A percentile compares a stretch with the other conserved stretches of the same genome.
Evolutionary conservation across 2,888 invertebrate species (phyloP).

Genomic region (Ophioninae sp.): DNA sequence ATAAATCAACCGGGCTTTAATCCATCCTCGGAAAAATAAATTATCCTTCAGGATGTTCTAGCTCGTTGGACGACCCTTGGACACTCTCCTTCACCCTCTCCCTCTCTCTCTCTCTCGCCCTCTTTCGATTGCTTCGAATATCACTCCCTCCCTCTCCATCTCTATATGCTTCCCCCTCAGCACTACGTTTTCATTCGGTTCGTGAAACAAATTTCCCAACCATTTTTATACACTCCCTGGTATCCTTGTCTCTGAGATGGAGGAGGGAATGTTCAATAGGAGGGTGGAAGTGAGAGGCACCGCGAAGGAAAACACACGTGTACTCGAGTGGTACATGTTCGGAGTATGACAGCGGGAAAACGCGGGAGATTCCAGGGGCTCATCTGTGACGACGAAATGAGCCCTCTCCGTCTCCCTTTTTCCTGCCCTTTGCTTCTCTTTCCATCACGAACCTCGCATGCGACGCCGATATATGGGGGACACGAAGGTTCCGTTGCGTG

Average conservation of each 20-base stretch:
- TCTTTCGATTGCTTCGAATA: conserved; percentile 11
- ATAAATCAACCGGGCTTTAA: conserved; percentile 74
- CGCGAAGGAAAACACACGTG: conserved; percentile 8
- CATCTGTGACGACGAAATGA: conserved; percentile 53
- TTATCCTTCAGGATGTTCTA: conserved; percentile 63
- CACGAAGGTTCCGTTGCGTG: conserved; percentile 53
- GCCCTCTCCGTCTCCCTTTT: conserved; percentile 25
- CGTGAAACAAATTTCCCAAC: conserved; percentile 73
- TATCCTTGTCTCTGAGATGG: conserved; percentile 65
- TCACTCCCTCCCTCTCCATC: background rate
- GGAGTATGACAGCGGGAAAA: conserved; percentile 48
- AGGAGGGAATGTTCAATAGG: conserved; percentile 33
- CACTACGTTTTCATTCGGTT: conserved; percentile 55
- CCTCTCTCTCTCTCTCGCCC: conserved; percentile 18
- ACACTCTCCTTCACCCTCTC: background rate
- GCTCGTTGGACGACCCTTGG: conserved; percentile 38
- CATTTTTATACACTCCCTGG: conserved; percentile 72
- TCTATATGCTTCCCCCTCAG: background rate
- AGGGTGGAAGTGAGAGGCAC: conserved; percentile 47
- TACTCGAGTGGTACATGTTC: conserved; percentile 46
- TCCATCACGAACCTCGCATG: conserved; percentile 13
- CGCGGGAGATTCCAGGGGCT: conserved; percentile 50
- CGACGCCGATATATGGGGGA: conserved; percentile 44
- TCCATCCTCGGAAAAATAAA: conserved; percentile 73
- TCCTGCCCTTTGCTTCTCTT: conserved; percentile 8